phyloP scores from a whole-genome alignment of 2,113 vertebrate genomes.

The Semnornis frantzii region DNA sequence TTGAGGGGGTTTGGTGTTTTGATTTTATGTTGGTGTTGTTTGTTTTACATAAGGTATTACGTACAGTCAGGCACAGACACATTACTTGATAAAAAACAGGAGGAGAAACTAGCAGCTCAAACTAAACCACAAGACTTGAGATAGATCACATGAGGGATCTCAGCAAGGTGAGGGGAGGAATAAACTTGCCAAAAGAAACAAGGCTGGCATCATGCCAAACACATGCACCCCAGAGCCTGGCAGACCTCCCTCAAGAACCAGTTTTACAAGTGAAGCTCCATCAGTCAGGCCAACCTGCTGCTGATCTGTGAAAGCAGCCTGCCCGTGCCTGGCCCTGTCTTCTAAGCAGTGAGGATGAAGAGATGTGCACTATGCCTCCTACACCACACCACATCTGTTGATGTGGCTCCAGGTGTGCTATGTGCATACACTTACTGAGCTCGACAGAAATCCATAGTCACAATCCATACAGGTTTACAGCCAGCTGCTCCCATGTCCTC shows the following conservation, averaged over 20 bases:
- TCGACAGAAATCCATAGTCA: neutral
- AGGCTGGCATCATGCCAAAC: neutral
- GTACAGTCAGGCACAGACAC: neutral
- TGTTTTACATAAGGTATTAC: neutral
- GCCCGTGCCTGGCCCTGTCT: fast-evolving
- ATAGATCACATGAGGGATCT: fast-evolving
- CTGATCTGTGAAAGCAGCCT: neutral
- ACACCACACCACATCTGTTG: neutral
- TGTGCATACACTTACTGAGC: neutral
- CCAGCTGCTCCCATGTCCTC: neutral
- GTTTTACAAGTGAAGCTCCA: fast-evolving
- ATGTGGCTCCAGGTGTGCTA: neutral
- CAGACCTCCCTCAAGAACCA: neutral
- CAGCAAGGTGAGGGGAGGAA: neutral
- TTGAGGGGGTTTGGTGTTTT: neutral
- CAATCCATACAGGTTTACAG: neutral
- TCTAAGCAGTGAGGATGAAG: neutral
- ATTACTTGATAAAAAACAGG: neutral
- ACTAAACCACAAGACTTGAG: neutral
- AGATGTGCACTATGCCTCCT: fast-evolving
- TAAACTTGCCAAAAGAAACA: neutral
- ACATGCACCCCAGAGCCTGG: neutral
- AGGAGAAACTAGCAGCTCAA: neutral
- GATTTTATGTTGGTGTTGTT: too few relatives aligned
- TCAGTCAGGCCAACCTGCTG: neutral